phyloP scores from a whole-genome alignment of 2,797 vertebrate genomes.

The Clarias laeviceps region DNA sequence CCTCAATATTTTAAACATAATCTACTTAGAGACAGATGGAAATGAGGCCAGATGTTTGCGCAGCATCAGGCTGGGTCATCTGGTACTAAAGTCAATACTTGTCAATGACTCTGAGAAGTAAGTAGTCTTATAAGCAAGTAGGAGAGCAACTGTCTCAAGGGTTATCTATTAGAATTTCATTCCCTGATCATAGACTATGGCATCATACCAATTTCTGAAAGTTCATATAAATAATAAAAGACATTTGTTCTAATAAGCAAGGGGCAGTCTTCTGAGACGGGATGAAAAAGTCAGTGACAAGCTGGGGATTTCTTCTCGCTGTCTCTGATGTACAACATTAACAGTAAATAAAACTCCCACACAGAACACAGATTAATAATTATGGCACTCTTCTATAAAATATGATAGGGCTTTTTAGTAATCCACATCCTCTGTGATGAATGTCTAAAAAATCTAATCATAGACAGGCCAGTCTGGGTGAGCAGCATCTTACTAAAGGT shows the following conservation, averaged over 20 bases:
- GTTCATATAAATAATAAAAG: constrained; percentile 14
- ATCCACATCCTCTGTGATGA: not conserved
- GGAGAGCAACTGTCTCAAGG: not conserved
- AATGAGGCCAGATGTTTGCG: constrained; percentile 16
- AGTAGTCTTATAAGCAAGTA: not conserved
- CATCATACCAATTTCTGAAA: not conserved
- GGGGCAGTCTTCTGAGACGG: constrained; percentile 7
- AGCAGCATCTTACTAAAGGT: constrained; percentile 2
- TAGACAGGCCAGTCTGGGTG: not conserved
- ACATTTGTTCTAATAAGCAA: constrained; percentile 13
- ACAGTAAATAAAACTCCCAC: constrained; percentile 33
- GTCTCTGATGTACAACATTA: constrained; percentile 18
- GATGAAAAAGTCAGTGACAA: constrained; percentile 6
- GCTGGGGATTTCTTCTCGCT: constrained; percentile 11
- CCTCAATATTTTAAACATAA: not conserved
- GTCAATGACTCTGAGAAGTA: not conserved
- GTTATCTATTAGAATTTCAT: not conserved
- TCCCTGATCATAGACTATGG: not conserved
- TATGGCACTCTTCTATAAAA: constrained; percentile 12
- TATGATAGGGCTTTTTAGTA: not conserved
- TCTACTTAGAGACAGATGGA: not conserved
- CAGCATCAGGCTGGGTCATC: constrained; percentile 8
- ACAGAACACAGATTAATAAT: not conserved
- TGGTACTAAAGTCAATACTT: constrained; percentile 1
- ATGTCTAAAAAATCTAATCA: not conserved